Base-by-base conservation (phyloP, 2,113 vertebrate genomes). In the Xiphorhynchus elegans region DNA sequence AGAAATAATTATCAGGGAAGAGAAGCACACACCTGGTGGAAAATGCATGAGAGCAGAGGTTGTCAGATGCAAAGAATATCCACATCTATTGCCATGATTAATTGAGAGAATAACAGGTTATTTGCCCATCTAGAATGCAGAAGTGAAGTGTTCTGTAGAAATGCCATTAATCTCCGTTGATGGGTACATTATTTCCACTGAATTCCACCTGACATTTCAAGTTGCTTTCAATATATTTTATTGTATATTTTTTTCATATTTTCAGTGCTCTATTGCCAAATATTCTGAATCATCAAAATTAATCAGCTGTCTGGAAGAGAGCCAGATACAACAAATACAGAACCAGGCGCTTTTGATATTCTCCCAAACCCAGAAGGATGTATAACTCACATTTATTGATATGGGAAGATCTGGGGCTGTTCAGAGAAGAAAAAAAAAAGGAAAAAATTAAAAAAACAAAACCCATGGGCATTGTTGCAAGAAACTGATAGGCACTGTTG, bases 161-260 rank as follows among this genome's bases (percentile, higher is more conserved):
- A 89, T 90, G 67, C 26, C 63, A 94, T 97, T 97, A 93, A 93
- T 97, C 92, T 97, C 69, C 47, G 46, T 58, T 85, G 84, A 95
- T 91, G 76, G 87, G 73, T 89, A 96, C 84, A 90, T 96, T 96
- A 97, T 96, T 96, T 96, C 89, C 78, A 84, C 79, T 73, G 91
- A 95, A 95, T 87, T 91, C 58, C 94, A 94, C 68, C 89, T 95
- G 90, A 91, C 91, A 77, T 96, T 97, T 97, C 84, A 96, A 94
- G 90, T 96, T 96, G 79, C 87, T 96, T 96, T 97, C 94, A 94
- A 90, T 94, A 91, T 95, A 94, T 96, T 95, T 94, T 96, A 96
- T 93, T 95, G 84, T 93, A 68, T 87, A 88, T 96, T 94, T 95
- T 44, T 85, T 92, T 87, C 84, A 87, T 81, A 79, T 81, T 96